Conservation (phyloP, 2,888 invertebrate species). For the Sthenelais limicola region DNA sequence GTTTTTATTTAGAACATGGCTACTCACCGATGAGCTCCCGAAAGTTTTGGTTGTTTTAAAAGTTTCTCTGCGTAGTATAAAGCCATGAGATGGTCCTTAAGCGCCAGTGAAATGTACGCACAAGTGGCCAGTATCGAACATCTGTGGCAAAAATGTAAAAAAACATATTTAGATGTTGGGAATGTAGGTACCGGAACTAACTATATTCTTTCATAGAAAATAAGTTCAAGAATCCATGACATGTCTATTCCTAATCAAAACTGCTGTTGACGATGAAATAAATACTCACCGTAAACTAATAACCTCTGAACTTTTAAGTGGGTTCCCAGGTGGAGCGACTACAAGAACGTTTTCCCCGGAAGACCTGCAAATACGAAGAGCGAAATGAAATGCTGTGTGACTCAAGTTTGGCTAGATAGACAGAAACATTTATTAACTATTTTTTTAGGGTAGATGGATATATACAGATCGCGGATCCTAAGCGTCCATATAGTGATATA, state of each 20-base stretch:
- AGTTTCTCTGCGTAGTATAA: constrained; percentile 84
- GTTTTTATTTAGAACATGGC: too few species aligned
- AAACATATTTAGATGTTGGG: too few species aligned
- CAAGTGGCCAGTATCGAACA: constrained; percentile 82
- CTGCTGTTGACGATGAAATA: not conserved
- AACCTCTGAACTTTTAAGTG: constrained; percentile 68
- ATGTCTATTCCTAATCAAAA: not conserved
- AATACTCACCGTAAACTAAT: constrained; percentile 64
- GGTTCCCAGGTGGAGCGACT: constrained; percentile 71
- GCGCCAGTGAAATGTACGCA: constrained; percentile 87
- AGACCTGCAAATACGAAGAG: constrained; percentile 52
- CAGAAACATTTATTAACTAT: too few species aligned
- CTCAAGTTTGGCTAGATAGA: too few species aligned
- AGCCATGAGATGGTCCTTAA: constrained; percentile 87
- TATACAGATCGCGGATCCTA: too few species aligned
- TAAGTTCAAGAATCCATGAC: not conserved
- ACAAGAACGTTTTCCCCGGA: constrained; percentile 59
- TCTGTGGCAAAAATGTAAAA: constrained; percentile 71
- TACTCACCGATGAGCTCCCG: constrained; percentile 80
- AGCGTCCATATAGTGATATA: too few species aligned
- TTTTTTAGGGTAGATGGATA: too few species aligned
- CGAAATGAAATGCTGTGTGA: too few species aligned
- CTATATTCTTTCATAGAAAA: not conserved
- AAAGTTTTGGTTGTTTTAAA: constrained; percentile 81
- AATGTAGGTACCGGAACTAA: too few species aligned